Conservation (phyloP, 2,888 invertebrate genomes). For the Dorcus parallelipipedus region DNA sequence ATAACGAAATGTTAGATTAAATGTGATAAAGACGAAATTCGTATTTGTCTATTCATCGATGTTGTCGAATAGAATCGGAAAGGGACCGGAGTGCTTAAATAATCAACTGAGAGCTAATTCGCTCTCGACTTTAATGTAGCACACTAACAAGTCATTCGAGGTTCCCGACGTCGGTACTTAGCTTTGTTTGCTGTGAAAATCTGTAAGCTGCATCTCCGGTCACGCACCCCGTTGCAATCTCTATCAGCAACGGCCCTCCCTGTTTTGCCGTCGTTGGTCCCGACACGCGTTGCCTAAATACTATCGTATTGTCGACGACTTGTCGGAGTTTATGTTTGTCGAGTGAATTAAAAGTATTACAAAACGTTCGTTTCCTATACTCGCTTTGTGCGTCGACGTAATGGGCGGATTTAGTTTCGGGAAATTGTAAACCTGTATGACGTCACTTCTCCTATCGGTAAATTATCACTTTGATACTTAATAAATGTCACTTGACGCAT, state of each 20-base stretch:
- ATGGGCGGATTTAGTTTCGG: no score
- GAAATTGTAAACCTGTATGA: no score
- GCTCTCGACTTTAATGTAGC: slow-evolving; percentile 2
- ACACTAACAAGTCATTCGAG: slow-evolving; percentile 2
- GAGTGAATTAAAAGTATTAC: slow-evolving; percentile 1
- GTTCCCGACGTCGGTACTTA: slow-evolving; percentile 2
- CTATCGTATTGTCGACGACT: slow-evolving; percentile 21
- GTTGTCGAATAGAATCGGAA: neutral
- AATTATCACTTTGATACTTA: no score
- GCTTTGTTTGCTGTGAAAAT: slow-evolving; percentile 24
- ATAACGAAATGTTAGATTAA: no score
- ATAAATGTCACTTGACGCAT: no score
- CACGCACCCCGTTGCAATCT: slow-evolving; percentile 22
- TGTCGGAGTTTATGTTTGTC: slow-evolving; percentile 4
- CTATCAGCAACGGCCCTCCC: slow-evolving; percentile 3
- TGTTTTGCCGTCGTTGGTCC: slow-evolving; percentile 3
- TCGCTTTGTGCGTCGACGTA: no score
- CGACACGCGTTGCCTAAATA: slow-evolving; percentile 26
- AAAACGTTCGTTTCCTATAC: neutral
- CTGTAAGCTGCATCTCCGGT: slow-evolving; percentile 20
- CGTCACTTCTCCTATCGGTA: no score
- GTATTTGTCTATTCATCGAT: no score
- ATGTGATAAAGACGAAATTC: no score
- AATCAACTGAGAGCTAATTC: slow-evolving; percentile 4
- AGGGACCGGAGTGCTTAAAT: neutral